Percentiles rank a stretch among this genome's conserved stretches.
Conservation (phyloP, 1,140 invertebrate species). For the Piezodorus guildinii region DNA sequence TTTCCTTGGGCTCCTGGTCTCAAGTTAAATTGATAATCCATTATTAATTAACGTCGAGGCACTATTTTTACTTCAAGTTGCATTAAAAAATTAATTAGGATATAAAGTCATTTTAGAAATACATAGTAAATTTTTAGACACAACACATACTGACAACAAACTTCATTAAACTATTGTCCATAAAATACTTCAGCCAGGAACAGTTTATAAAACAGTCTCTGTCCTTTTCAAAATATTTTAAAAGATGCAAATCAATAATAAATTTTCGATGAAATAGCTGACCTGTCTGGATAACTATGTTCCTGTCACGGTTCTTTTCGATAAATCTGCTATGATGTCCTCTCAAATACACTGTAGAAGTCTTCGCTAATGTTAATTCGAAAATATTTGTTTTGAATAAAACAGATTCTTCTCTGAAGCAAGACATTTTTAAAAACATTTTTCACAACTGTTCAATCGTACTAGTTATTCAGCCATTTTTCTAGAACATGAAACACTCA, state of each 20-base stretch:
- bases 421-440: slow-evolving; percentile 10
- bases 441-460: not conserved
- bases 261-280: not conserved
- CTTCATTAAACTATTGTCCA: not conserved
- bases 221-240: not conserved
- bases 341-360: not conserved
- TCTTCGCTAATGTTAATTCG: not conserved
- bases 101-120: not conserved
- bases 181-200: not conserved
- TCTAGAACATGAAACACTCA: not conserved
- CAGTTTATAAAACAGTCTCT: not conserved
- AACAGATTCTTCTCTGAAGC: not conserved
- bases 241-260: slow-evolving; percentile 3
- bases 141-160: not conserved
- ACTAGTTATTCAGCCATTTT: slow-evolving; percentile 8
- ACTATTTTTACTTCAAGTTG: not conserved
- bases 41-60: not conserved
- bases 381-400: not conserved
- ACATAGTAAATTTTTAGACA: not conserved
- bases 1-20: not conserved
- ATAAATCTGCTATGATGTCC: not conserved
- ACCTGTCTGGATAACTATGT: not conserved
- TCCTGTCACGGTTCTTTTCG: not conserved
- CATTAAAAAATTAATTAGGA: not conserved
- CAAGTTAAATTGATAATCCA: slow-evolving; percentile 10